Evolutionary conservation across 30 jellyfish, hydroid and myxozoan species (phyloP).

Genomic region (Cassiopea xamachana): DNA sequence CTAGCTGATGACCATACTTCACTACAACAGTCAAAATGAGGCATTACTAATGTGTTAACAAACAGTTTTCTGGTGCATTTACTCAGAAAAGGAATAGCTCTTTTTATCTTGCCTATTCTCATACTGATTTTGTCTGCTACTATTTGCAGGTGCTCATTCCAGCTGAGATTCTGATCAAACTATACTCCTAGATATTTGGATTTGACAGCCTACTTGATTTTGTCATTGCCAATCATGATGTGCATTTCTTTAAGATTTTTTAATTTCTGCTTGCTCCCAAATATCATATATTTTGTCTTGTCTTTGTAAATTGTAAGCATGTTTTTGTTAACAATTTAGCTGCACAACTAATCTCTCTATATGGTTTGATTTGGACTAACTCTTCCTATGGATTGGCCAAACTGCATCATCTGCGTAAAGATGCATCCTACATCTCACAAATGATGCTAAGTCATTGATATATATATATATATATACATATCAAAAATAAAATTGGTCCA

Average conservation of each 20-base stretch:
- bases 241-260: background rate
- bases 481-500: slow-evolving; percentile 53
- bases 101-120: slow-evolving; percentile 14
- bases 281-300: slow-evolving; percentile 32
- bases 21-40: slow-evolving; percentile 47
- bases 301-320: slow-evolving; percentile 27
- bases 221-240: slow-evolving; percentile 25
- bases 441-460: slow-evolving; percentile 33
- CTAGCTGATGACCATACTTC: slow-evolving; percentile 65
- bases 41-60: slow-evolving; percentile 23
- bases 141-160: slow-evolving; percentile 44
- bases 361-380: slow-evolving; percentile 10
- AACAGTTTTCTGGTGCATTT: slow-evolving; percentile 37
- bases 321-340: slow-evolving; percentile 33
- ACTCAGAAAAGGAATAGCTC: slow-evolving; percentile 32
- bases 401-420: slow-evolving; percentile 61
- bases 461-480: no score
- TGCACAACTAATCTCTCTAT: slow-evolving; percentile 39
- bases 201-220: background rate
- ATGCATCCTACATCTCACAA: slow-evolving; percentile 46
- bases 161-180: slow-evolving; percentile 37
- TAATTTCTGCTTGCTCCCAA: slow-evolving; percentile 31
- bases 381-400: slow-evolving; percentile 35
- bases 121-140: slow-evolving; percentile 43
- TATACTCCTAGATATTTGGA: slow-evolving; percentile 32